Evolutionary conservation across 2,888 invertebrate genomes (phyloP).

Genomic region (Crematogaster levior): DNA sequence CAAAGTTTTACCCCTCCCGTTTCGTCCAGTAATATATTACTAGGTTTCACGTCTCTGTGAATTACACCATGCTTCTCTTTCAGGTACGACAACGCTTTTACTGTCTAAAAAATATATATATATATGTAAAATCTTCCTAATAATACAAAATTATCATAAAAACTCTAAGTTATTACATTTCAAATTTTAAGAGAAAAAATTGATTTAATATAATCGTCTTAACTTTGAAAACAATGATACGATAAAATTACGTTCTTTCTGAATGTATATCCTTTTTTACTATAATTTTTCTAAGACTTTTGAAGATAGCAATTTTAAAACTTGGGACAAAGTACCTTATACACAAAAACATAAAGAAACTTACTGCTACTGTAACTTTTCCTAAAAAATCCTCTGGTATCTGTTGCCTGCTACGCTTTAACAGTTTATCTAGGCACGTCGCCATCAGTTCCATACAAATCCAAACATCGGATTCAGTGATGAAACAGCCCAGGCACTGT

Average conservation of each 20-base stretch:
- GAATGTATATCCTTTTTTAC: background rate
- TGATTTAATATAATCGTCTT: background rate
- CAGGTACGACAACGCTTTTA: constrained; percentile 98
- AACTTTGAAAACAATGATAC: constrained; percentile 9
- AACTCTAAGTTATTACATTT: constrained; percentile 79
- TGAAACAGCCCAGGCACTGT: constrained; percentile 98
- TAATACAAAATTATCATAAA: background rate
- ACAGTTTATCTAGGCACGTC: constrained; percentile 98
- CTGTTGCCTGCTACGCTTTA: constrained; percentile 94
- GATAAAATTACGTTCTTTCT: background rate
- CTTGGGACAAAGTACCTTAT: background rate
- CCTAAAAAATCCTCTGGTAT: constrained; percentile 98
- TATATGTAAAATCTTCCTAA: background rate
- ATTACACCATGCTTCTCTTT: constrained; percentile 99
- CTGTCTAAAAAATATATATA: constrained; percentile 89
- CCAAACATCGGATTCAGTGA: constrained; percentile 99
- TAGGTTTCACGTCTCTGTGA: constrained; percentile 99
- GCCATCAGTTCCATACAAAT: constrained; percentile 99
- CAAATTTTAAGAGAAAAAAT: background rate
- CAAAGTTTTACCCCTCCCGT: constrained; percentile 98
- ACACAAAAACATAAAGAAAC: constrained; percentile 78
- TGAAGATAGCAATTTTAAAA: background rate
- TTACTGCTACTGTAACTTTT: constrained; percentile 98
- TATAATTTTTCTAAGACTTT: background rate
- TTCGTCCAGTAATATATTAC: constrained; percentile 98